phyloP scores from a whole-genome alignment of 2,888 invertebrate genomes.

The Caenorhabditis sp. region DNA sequence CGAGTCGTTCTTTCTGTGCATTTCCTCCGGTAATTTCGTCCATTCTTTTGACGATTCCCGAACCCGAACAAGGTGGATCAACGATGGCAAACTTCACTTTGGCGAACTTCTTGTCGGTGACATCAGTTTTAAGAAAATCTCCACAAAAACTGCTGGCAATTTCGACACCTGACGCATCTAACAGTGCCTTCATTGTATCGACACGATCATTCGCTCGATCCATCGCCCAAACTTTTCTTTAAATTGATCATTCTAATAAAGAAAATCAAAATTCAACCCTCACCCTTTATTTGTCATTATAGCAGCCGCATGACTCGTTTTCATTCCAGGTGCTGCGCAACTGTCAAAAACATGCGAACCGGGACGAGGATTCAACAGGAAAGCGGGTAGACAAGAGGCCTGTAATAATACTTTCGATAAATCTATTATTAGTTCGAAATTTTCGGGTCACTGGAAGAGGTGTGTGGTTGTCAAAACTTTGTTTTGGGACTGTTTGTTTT shows the following conservation, averaged over 20 bases:
- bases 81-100: conserved; percentile 83
- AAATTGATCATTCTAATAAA: conserved; percentile 12
- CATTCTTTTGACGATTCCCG: conserved; percentile 77
- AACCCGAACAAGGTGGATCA: conserved; percentile 95
- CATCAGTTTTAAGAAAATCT: conserved; percentile 80
- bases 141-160: conserved; percentile 78
- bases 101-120: conserved; percentile 72
- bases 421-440: too few species aligned
- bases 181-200: conserved; percentile 77
- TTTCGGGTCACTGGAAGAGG: too few species aligned
- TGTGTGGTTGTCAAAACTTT: too few species aligned
- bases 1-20: conserved; percentile 57
- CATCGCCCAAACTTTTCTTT: conserved; percentile 79
- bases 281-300: conserved; percentile 81
- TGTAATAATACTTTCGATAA: too few species aligned
- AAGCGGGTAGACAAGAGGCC: conserved; percentile 90
- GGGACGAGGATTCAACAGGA: conserved; percentile 80
- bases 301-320: conserved; percentile 88
- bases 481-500: too few species aligned
- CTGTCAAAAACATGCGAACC: conserved; percentile 85
- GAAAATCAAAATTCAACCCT: not conserved
- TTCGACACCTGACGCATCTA: conserved; percentile 77
- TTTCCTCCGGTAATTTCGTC: conserved; percentile 54
- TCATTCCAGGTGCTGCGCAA: conserved; percentile 98
- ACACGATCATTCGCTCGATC: conserved; percentile 81